These are phyloP conservation scores for Hirundo rustica DNA, from an alignment of 2,797 vertebrate genomes.

Conservation along the genomic window DNA sequence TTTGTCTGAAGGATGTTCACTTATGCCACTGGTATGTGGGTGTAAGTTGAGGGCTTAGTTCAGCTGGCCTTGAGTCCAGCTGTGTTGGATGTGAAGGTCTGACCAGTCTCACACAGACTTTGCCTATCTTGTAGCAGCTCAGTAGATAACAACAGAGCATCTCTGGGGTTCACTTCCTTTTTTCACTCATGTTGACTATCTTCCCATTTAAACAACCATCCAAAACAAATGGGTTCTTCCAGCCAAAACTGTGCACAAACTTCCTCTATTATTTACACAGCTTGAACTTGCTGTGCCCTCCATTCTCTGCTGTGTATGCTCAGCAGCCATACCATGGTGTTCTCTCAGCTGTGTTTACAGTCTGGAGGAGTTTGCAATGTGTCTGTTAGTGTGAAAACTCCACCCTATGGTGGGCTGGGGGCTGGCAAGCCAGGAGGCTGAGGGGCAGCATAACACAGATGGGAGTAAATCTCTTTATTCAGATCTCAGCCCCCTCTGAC, in stretches of 20 bases:
- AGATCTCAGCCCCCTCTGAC: background rate
- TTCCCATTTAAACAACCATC: constrained; percentile 44
- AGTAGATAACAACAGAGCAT: constrained; percentile 21
- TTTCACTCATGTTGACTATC: constrained; percentile 25
- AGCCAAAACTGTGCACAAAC: constrained; percentile 55
- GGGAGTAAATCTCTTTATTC: constrained; percentile 45
- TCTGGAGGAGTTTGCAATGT: constrained; percentile 62
- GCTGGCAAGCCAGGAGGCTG: background rate
- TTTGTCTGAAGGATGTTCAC: background rate
- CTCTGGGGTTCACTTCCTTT: constrained; percentile 35
- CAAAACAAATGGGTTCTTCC: constrained; percentile 50
- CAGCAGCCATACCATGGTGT: constrained; percentile 16
- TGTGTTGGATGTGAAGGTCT: background rate
- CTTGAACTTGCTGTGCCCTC: constrained; percentile 60
- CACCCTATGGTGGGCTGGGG: background rate
- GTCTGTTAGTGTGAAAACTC: constrained; percentile 64
- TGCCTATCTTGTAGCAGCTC: constrained; percentile 2
- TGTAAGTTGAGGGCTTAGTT: background rate
- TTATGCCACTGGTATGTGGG: background rate
- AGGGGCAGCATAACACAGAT: constrained; percentile 6
- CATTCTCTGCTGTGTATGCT: constrained; percentile 36
- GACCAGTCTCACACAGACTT: background rate
- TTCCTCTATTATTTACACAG: constrained; percentile 57
- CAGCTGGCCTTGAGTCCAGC: background rate
- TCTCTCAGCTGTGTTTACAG: constrained; percentile 76